Evolutionary conservation across 2,113 vertebrate species (phyloP).

Genomic region (Andinoacara biseriatus): DNA sequence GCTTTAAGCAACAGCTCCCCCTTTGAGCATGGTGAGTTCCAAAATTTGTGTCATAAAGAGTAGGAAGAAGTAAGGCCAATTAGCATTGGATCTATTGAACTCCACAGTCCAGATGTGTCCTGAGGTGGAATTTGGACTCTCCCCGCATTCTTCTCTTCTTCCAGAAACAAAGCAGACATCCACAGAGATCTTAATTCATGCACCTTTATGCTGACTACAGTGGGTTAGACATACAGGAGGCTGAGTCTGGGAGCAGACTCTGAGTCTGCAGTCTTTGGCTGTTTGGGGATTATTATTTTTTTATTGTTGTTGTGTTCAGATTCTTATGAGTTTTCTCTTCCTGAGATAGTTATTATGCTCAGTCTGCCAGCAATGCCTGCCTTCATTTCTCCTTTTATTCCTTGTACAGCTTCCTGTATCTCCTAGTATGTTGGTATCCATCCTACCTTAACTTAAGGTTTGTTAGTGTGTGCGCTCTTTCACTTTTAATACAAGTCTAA

Average conservation of each 20-base stretch:
- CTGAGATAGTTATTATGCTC: conserved; percentile 15
- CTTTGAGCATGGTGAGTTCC: conserved; percentile 13
- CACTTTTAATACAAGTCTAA: neutral
- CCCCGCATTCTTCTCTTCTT: conserved; percentile 17
- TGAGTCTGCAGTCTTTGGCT: conserved; percentile 6
- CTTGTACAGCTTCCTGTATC: neutral
- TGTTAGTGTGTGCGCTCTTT: neutral
- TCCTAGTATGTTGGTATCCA: neutral
- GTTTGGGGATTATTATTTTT: neutral
- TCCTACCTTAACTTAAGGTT: neutral
- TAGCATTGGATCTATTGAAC: conserved; percentile 30
- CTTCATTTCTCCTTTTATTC: conserved; percentile 2
- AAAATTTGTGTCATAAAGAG: conserved; percentile 3
- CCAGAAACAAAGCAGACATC: conserved; percentile 39
- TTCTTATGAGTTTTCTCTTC: neutral
- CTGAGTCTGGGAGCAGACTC: neutral
- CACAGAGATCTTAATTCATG: conserved; percentile 7
- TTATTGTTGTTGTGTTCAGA: neutral
- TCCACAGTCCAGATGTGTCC: conserved; percentile 36
- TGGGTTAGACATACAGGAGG: neutral
- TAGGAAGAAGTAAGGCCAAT: conserved; percentile 42
- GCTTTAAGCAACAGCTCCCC: conserved; percentile 65
- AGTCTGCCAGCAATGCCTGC: conserved; percentile 22
- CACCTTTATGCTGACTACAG: conserved; percentile 16
- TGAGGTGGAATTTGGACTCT: conserved; percentile 19